phyloP scores from a whole-genome alignment of 2,888 invertebrate genomes.

The Caenorhabditis doughertyi region DNA sequence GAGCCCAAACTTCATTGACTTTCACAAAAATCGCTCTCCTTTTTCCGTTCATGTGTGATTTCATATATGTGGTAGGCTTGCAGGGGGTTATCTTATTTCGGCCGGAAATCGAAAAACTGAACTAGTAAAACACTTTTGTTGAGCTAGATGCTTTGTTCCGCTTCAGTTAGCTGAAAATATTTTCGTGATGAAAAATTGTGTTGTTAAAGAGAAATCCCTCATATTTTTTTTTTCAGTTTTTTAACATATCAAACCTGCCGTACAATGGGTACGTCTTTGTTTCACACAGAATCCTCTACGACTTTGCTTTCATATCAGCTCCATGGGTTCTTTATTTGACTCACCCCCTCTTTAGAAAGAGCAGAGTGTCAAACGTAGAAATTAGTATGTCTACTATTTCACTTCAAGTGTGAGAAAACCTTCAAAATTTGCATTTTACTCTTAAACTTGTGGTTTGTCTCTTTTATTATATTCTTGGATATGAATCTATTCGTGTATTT shows the following conservation, averaged over 20 bases:
- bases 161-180: no score
- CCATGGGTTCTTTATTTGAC: not conserved
- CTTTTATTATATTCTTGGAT: no score
- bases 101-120: not conserved
- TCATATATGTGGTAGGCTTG: not conserved
- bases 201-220: not conserved
- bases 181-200: no score
- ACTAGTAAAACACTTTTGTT: not conserved
- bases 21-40: not conserved
- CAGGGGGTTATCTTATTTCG: not conserved
- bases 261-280: not conserved
- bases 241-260: not conserved
- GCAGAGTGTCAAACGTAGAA: no score
- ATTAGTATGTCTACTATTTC: no score
- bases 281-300: not conserved
- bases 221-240: not conserved
- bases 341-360: not conserved
- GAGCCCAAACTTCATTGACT: not conserved
- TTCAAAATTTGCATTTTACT: no score
- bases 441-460: no score
- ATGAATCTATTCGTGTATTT: no score
- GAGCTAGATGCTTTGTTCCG: not conserved
- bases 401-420: no score
- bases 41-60: not conserved
- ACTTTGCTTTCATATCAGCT: not conserved